Evolutionary conservation across 2,113 vertebrate genomes (phyloP).

Genomic region (Puffinus mauretanicus): DNA sequence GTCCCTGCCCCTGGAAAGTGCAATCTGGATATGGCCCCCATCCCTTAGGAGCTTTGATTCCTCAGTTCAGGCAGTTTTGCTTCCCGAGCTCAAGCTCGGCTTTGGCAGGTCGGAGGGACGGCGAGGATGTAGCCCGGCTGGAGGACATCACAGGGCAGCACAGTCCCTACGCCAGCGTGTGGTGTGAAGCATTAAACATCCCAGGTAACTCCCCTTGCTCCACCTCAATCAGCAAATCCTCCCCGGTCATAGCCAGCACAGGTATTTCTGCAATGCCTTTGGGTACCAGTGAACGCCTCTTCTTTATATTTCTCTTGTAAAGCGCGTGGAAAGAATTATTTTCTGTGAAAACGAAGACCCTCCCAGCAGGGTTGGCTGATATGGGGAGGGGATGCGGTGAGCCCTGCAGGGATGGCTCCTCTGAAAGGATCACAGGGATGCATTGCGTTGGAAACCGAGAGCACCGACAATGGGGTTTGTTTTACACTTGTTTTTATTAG

Average conservation of each 20-base stretch:
- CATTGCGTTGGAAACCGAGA: accelerated
- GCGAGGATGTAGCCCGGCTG: background rate
- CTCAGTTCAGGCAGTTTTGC: background rate
- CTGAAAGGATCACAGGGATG: background rate
- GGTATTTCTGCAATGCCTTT: background rate
- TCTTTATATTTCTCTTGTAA: background rate
- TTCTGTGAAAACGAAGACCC: background rate
- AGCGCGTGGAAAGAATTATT: background rate
- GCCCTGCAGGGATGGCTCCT: background rate
- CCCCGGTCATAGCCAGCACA: background rate
- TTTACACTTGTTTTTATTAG: background rate
- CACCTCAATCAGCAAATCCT: background rate
- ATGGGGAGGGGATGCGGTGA: background rate
- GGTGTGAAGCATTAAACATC: background rate
- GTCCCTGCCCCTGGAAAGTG: background rate
- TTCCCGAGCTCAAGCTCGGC: background rate
- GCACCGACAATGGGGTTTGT: background rate
- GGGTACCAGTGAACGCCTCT: background rate
- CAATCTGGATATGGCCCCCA: background rate
- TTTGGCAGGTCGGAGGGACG: accelerated
- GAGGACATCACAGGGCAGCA: background rate
- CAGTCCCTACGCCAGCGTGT: accelerated
- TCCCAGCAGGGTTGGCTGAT: background rate
- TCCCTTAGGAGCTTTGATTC: background rate
- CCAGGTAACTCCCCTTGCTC: background rate